A percentile compares a stretch with the other conserved stretches of the same genome.
Conservation (phyloP, 2,888 invertebrate genomes). For the Octodonta nipae region DNA sequence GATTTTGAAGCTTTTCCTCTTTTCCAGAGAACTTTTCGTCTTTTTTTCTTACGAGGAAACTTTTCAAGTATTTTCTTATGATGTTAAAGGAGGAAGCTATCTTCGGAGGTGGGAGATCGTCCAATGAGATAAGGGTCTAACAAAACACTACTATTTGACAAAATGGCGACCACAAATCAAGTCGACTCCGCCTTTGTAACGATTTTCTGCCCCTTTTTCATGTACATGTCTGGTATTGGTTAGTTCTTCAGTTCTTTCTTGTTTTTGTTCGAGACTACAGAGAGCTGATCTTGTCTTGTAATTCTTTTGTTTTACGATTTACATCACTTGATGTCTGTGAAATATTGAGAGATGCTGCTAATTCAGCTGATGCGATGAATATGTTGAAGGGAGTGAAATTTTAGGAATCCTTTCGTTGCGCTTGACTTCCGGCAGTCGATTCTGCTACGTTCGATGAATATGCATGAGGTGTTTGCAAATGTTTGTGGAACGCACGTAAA, state of each 20-base stretch:
- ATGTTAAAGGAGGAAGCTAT: constrained; percentile 4
- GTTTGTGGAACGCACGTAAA: too few relatives aligned
- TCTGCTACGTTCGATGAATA: too few relatives aligned
- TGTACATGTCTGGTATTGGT: constrained; percentile 35
- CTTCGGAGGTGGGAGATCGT: constrained; percentile 34
- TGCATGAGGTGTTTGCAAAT: too few relatives aligned
- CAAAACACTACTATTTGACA: constrained; percentile 41
- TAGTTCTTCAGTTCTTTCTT: constrained; percentile 32
- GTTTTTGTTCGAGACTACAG: constrained; percentile 26
- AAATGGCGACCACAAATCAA: constrained; percentile 42
- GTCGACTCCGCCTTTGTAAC: constrained; percentile 35
- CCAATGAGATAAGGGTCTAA: constrained; percentile 39
- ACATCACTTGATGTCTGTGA: too few relatives aligned
- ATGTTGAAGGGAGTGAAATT: too few relatives aligned
- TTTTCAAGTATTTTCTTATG: constrained; percentile 6
- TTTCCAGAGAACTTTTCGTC: too few relatives aligned
- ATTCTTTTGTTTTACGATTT: constrained; percentile 25
- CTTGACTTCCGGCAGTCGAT: too few relatives aligned
- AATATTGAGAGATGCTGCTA: too few relatives aligned
- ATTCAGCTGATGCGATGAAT: too few relatives aligned
- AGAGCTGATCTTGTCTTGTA: constrained; percentile 29
- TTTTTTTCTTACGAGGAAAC: constrained; percentile 5
- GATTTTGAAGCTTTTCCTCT: too few relatives aligned
- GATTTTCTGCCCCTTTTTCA: constrained; percentile 38
- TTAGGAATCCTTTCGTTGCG: too few relatives aligned